Evolutionary conservation across 2,113 vertebrate genomes (phyloP).

Genomic region (Gymnorhina tibicen): DNA sequence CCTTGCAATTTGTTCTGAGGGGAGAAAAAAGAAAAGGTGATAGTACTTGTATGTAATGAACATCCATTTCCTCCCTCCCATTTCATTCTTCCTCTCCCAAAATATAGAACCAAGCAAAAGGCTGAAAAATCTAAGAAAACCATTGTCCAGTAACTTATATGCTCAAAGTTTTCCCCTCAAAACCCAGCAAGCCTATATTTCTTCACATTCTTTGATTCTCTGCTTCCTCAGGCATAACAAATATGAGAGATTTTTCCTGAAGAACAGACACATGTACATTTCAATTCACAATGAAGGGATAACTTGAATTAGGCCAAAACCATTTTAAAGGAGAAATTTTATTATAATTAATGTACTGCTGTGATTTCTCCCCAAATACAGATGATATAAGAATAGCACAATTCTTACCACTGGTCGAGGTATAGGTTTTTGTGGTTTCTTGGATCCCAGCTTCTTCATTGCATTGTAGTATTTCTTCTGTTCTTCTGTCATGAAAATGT

Average conservation of each 20-base stretch:
- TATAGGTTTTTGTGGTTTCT: conserved; percentile 84
- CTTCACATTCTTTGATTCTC: background rate
- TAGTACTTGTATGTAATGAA: background rate
- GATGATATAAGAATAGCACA: background rate
- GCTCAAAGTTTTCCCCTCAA: background rate
- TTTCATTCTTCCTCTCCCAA: background rate
- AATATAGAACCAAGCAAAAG: background rate
- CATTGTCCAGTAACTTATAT: background rate
- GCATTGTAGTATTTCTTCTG: conserved; percentile 86
- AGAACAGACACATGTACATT: background rate
- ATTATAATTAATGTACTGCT: background rate
- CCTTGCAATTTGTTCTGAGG: conserved; percentile 92
- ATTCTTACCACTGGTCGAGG: conserved; percentile 76
- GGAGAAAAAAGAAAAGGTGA: conserved; percentile 4
- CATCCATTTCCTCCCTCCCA: background rate
- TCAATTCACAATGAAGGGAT: background rate
- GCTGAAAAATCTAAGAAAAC: background rate
- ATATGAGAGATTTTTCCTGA: background rate
- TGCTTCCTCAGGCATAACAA: background rate
- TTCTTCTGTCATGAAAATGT: conserved; percentile 86
- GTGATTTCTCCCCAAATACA: background rate
- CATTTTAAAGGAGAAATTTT: background rate
- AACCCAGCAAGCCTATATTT: background rate
- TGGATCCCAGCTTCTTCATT: conserved; percentile 83
- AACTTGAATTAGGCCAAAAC: background rate